Percentiles rank a stretch among this genome's conserved stretches.
Conservation (phyloP, 2,113 vertebrate species). For the Hemichromis elongatus region DNA sequence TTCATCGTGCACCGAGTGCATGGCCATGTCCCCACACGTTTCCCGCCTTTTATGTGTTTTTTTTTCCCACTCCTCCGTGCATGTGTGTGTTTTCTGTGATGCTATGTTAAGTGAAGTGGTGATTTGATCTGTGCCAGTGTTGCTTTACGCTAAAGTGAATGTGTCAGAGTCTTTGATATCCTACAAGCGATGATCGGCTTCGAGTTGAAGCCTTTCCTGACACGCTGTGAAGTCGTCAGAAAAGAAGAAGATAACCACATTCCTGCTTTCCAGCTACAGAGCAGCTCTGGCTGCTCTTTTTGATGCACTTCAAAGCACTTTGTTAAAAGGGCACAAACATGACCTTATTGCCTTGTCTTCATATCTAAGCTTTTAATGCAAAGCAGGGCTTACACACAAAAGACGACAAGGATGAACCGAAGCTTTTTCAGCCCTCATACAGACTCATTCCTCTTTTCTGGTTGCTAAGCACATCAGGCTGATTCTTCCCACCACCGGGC, state of each 20-base stretch:
- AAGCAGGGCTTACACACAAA: not conserved
- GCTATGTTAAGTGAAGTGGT: not conserved
- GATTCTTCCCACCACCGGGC: slow-evolving; percentile 59
- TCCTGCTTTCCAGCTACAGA: not conserved
- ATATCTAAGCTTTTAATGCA: not conserved
- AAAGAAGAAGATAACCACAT: not conserved
- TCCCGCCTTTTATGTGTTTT: not conserved
- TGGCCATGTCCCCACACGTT: not conserved
- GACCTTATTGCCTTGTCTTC: not conserved
- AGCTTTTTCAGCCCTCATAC: slow-evolving; percentile 10
- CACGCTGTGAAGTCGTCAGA: not conserved
- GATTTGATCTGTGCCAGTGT: not conserved
- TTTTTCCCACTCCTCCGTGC: not conserved
- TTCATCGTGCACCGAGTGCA: not conserved
- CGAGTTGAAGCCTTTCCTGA: not conserved
- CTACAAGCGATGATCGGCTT: not conserved
- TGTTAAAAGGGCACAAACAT: not conserved
- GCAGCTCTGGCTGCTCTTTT: not conserved
- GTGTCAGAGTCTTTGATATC: not conserved
- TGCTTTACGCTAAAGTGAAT: not conserved
- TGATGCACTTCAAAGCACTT: not conserved
- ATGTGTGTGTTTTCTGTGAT: not conserved
- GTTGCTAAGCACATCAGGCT: slow-evolving; percentile 57
- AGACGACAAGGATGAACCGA: slow-evolving; percentile 10
- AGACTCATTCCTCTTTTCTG: slow-evolving; percentile 15